phyloP scores from a whole-genome alignment of 2,113 vertebrate species.

The Scatophagus argus region DNA sequence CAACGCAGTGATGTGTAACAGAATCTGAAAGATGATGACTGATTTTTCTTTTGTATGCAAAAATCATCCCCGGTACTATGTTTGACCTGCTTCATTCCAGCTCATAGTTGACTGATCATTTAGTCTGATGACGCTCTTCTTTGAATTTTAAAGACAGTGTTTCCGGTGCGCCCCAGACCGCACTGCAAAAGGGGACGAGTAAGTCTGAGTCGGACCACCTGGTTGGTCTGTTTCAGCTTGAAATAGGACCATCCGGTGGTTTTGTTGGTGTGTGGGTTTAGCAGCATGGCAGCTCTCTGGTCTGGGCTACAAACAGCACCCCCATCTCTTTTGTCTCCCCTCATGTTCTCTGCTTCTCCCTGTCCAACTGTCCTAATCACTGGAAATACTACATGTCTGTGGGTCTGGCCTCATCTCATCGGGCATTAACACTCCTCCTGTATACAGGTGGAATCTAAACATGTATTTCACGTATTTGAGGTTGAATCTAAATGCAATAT shows the following conservation, averaged over 20 bases:
- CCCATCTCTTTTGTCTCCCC: neutral
- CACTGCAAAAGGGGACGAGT: conserved; percentile 93
- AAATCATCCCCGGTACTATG: neutral
- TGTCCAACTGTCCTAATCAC: neutral
- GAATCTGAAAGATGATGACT: neutral
- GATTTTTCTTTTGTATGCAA: neutral
- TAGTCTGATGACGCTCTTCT: conserved; percentile 71
- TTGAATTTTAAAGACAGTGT: conserved; percentile 89
- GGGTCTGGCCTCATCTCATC: conserved; percentile 17
- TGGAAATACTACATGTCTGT: conserved; percentile 20
- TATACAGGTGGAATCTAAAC: neutral
- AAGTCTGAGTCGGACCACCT: conserved; percentile 82
- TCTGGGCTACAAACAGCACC: conserved; percentile 49
- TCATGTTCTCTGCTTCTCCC: neutral
- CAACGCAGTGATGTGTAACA: neutral
- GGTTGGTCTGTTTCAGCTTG: conserved; percentile 60
- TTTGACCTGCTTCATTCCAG: neutral
- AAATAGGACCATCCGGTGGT: conserved; percentile 60
- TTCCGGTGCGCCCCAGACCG: conserved; percentile 90
- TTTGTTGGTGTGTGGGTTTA: conserved; percentile 67
- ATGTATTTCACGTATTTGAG: neutral
- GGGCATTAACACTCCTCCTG: conserved; percentile 34
- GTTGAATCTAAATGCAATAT: neutral
- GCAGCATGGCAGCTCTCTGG: conserved; percentile 71
- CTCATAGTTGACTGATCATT: neutral